Evolutionary conservation across 2,797 vertebrate genomes (phyloP).

Genomic region (Kryptolebias ocellatus): DNA sequence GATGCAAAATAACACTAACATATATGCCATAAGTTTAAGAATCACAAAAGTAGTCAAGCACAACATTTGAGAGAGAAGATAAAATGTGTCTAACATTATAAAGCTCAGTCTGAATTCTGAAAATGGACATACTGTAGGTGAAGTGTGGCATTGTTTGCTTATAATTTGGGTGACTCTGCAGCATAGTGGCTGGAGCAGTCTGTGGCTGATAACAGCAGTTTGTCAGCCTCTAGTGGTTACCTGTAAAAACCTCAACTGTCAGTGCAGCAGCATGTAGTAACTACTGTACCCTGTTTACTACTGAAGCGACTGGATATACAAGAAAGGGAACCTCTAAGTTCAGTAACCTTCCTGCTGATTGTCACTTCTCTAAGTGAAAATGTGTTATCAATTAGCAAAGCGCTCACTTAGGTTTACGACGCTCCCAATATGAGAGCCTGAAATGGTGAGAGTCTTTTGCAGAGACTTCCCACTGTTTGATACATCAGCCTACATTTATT

Average conservation of each 20-base stretch:
- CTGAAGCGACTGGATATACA: neutral
- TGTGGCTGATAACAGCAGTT: constrained; percentile 63
- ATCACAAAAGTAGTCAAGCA: constrained; percentile 6
- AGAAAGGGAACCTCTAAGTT: neutral
- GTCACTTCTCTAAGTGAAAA: constrained; percentile 26
- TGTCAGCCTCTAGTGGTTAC: constrained; percentile 82
- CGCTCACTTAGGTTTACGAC: constrained; percentile 17
- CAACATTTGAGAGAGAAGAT: constrained; percentile 11
- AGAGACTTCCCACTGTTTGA: constrained; percentile 44
- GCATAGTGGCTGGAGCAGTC: neutral
- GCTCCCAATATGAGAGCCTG: constrained; percentile 26
- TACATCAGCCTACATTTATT: constrained; percentile 61
- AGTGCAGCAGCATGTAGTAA: neutral
- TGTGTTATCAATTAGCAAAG: constrained; percentile 44
- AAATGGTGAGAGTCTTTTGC: constrained; percentile 46
- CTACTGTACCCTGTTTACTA: neutral
- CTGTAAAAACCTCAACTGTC: constrained; percentile 34
- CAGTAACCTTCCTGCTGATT: constrained; percentile 15
- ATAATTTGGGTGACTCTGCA: constrained; percentile 34
- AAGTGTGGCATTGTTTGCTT: constrained; percentile 31
- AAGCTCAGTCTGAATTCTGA: neutral
- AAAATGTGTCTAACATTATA: neutral
- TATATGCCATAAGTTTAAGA: neutral
- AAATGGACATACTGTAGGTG: constrained; percentile 11
- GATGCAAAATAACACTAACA: neutral